A percentile compares a stretch with the other conserved stretches of the same genome.
These are phyloP conservation scores for Drosophila maculinotata DNA, from an alignment of 2,888 invertebrate species.

Conservation along the genomic window DNA sequence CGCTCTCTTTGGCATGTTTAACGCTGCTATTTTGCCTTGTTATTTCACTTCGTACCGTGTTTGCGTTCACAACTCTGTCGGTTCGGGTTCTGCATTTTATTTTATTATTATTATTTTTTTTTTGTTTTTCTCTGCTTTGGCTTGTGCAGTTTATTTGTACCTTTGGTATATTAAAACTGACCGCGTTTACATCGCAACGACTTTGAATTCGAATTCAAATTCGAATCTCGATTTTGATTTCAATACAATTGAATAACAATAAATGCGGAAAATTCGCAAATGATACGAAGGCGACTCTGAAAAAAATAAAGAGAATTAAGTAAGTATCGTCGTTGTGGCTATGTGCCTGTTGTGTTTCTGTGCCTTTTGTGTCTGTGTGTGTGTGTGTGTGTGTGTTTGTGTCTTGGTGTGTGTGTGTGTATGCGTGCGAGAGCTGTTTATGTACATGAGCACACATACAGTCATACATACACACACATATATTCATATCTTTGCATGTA, in stretches of 20 bases:
- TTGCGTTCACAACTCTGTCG: conserved; percentile 77
- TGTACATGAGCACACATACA: conserved; percentile 34
- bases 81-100: conserved; percentile 79
- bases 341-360: conserved; percentile 36
- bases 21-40: conserved; percentile 73
- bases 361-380: conserved; percentile 17
- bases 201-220: conserved; percentile 35
- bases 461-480: too few species aligned
- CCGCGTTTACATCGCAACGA: conserved; percentile 41
- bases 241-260: conserved; percentile 52
- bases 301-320: conserved; percentile 69
- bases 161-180: conserved; percentile 49
- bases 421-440: conserved; percentile 34
- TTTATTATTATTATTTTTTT: conserved; percentile 78
- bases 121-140: conserved; percentile 71
- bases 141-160: conserved; percentile 66
- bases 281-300: conserved; percentile 64
- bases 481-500: conserved; percentile 34
- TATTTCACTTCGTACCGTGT: conserved; percentile 78
- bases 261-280: conserved; percentile 75
- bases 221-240: conserved; percentile 53
- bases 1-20: conserved; percentile 49
- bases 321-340: conserved; percentile 69
- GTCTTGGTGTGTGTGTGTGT: conserved; percentile 21
- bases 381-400: conserved; percentile 18